Evolutionary conservation across 2,888 invertebrate genomes (phyloP), one percentile per base, ranked within the genome.

Genomic region (Caenorhabditis angaria): DNA sequence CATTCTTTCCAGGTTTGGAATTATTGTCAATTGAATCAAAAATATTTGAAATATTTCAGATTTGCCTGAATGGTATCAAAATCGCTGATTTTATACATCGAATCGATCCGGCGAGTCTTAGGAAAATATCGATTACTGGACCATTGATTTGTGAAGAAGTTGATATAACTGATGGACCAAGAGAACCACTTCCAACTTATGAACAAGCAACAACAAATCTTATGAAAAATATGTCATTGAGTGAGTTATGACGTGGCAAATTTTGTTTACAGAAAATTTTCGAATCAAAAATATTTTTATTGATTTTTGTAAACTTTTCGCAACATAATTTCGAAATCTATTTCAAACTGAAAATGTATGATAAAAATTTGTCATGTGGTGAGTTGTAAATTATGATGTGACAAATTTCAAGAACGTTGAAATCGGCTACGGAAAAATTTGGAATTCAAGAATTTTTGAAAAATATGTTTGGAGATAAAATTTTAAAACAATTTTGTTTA

Each of bases 121-220:
- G n/a, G 20, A 56, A 67, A 61, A 56, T 72, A 8, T 41, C 29
- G 0, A 27, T 73, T 4, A 32, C 27, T 12, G 72, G 72, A 0
- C 68, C 72, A 12, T 12, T 73, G 55, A 73, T 73, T 24, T 63
- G 59, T n/a, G 65, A 68, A 35, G 68, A 73, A 53, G 72, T 73
- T n/a, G n/a, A 54, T 20, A 65, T 73, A 22, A 12, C 41, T 8
- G 10, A 32, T 10, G 59, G 56, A n/a, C 55, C 64, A 55, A 4
- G 62, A 60, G 58, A 35, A 0, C 55, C 56, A 10, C 64, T 67
- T 0, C 71, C 71, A 12, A 59, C 28, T 28, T 72, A 72, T 59
- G 61, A 72, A 35, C 71, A 72, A 61, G 67, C 63, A 8, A 70
- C 66, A 4, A 54, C 25, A 12, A 12, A 41, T 18, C 10, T 41